A percentile compares a stretch with the other conserved stretches of the same genome.
phyloP scores from a whole-genome alignment of 2,888 invertebrate species.

The Bugula neritina region DNA sequence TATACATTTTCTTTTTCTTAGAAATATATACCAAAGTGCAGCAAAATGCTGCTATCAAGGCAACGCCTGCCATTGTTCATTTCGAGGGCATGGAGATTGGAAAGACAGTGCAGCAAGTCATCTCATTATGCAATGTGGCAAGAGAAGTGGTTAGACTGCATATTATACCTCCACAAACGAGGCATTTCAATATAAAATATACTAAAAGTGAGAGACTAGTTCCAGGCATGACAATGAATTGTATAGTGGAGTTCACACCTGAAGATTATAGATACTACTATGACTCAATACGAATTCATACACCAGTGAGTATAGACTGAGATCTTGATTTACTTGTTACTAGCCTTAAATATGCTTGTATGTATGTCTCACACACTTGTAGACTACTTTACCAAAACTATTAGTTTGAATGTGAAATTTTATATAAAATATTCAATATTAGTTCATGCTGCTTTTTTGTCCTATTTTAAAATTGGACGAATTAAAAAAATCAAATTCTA shows the following conservation, averaged over 20 bases:
- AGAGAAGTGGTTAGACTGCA: slow-evolving; percentile 50
- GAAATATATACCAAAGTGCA: slow-evolving; percentile 49
- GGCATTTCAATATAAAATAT: slow-evolving; percentile 50
- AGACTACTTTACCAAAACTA: too few species aligned
- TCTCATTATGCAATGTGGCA: slow-evolving; percentile 48
- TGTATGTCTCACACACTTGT: too few species aligned
- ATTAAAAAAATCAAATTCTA: too few species aligned
- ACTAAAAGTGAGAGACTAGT: slow-evolving; percentile 48
- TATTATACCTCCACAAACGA: slow-evolving; percentile 52
- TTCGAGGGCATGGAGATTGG: slow-evolving; percentile 51
- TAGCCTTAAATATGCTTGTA: neutral
- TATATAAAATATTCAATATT: too few species aligned
- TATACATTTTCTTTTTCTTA: slow-evolving; percentile 36
- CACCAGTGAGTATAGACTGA: slow-evolving; percentile 37
- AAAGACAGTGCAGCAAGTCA: slow-evolving; percentile 37
- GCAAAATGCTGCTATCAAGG: slow-evolving; percentile 46
- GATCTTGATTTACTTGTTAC: neutral
- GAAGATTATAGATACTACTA: slow-evolving; percentile 53
- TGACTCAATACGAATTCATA: slow-evolving; percentile 51
- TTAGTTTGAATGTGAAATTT: too few species aligned
- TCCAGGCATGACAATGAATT: slow-evolving; percentile 48
- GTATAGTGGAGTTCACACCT: slow-evolving; percentile 49
- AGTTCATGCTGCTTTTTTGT: too few species aligned
- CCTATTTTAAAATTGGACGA: too few species aligned
- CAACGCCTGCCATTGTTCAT: slow-evolving; percentile 47